Conservation (phyloP, 2,113 vertebrate genomes). For the Mellivora capensis region DNA sequence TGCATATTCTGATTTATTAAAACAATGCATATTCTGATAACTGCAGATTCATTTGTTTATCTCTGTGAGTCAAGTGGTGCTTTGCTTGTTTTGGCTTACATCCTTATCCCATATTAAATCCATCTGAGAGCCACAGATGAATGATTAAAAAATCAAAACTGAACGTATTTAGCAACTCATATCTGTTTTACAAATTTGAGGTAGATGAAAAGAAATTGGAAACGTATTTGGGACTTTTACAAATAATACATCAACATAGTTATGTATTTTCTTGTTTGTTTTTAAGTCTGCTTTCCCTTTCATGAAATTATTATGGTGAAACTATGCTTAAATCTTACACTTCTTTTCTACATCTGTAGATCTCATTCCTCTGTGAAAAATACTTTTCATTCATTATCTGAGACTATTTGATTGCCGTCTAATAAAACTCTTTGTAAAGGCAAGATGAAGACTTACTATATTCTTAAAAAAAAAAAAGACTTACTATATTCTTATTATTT, state of each 20-base stretch:
- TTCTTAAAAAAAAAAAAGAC: background rate
- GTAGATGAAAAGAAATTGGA: background rate
- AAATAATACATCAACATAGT: background rate
- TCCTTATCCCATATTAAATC: conserved; percentile 32
- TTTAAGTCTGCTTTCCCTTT: background rate
- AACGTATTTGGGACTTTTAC: background rate
- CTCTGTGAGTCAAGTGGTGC: conserved; percentile 28
- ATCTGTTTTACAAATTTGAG: background rate
- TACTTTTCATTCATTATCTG: background rate
- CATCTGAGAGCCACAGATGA: conserved; percentile 32
- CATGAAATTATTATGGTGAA: background rate
- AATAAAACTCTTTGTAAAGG: background rate
- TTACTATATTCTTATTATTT: background rate
- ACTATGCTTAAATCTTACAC: background rate
- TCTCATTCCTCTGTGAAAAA: background rate
- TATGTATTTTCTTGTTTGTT: background rate
- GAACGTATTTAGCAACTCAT: background rate
- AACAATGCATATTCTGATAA: conserved; percentile 21
- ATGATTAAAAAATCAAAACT: background rate
- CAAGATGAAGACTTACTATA: background rate
- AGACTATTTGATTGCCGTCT: background rate
- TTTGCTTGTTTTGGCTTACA: conserved; percentile 47
- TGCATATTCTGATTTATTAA: background rate
- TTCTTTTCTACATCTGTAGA: background rate
- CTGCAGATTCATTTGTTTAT: conserved; percentile 48